Evolutionary conservation across 1,140 invertebrate genomes (phyloP).

Genomic region (Lepidotrigona ventralis): DNA sequence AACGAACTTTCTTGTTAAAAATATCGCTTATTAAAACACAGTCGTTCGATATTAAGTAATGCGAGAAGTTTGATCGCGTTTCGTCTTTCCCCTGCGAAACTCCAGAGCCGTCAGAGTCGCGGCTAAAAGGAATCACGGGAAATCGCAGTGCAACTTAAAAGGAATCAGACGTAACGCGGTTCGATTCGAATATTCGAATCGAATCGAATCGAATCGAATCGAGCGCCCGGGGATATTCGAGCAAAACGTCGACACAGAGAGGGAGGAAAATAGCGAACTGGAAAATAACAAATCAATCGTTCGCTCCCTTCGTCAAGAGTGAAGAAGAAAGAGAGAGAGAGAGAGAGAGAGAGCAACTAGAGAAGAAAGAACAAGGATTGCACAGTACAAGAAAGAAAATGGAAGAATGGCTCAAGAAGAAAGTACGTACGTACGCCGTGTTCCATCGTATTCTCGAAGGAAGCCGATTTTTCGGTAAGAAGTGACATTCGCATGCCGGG

Average conservation of each 20-base stretch:
- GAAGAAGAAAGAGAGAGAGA: neutral
- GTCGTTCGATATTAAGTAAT: too few species aligned
- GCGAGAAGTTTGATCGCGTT: too few species aligned
- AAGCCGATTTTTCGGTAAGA: neutral
- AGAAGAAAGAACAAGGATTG: neutral
- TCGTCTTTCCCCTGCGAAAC: too few species aligned
- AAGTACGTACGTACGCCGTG: neutral
- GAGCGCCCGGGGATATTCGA: slow-evolving; percentile 5
- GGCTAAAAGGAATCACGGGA: too few species aligned
- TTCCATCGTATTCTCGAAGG: neutral
- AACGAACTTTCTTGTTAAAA: too few species aligned
- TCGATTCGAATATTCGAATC: slow-evolving; percentile 22
- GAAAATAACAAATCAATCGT: slow-evolving; percentile 40
- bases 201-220: slow-evolving; percentile 20
- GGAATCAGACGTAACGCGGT: slow-evolving; percentile 4
- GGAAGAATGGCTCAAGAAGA: neutral
- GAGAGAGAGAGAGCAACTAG: too few species aligned
- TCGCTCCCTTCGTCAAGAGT: neutral
- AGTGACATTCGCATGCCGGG: slow-evolving; percentile 8
- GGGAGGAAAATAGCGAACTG: neutral
- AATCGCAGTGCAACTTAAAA: neutral
- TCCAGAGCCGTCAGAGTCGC: neutral
- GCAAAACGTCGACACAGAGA: neutral
- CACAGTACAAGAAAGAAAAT: too few species aligned
- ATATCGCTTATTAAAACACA: too few species aligned